Evolutionary conservation across 2,888 invertebrate species (phyloP).

Genomic region (Elysia crispata): DNA sequence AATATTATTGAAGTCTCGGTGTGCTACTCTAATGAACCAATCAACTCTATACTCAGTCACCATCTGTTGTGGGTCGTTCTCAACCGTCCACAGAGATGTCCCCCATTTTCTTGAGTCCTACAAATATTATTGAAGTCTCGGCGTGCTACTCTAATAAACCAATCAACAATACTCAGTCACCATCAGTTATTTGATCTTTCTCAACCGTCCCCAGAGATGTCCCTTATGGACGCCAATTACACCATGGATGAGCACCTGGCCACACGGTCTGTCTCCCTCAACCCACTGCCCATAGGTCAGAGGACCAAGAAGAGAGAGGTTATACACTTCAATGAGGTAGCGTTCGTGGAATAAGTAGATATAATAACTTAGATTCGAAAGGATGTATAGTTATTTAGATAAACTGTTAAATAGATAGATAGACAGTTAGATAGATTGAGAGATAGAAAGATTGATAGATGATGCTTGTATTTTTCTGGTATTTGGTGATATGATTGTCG

Average conservation of each 20-base stretch:
- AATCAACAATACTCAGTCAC: too few species aligned
- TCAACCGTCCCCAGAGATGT: constrained; percentile 70
- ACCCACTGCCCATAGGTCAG: constrained; percentile 57
- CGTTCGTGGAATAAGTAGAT: neutral
- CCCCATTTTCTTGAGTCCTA: too few species aligned
- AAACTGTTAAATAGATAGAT: neutral
- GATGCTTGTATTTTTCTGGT: too few species aligned
- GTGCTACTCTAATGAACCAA: too few species aligned
- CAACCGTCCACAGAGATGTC: too few species aligned
- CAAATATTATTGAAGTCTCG: too few species aligned
- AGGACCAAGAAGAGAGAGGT: constrained; percentile 51
- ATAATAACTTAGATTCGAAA: neutral
- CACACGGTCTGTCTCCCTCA: constrained; percentile 57
- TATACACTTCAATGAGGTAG: constrained; percentile 70
- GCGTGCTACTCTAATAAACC: too few species aligned
- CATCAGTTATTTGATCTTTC: too few species aligned
- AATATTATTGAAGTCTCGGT: too few species aligned
- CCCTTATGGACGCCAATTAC: constrained; percentile 78
- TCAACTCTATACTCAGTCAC: too few species aligned
- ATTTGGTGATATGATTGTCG: too few species aligned
- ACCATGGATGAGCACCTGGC: constrained; percentile 74
- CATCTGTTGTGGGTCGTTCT: too few species aligned
- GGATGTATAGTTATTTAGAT: neutral
- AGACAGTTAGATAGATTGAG: neutral
- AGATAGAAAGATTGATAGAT: constrained; percentile 7